Conservation (phyloP, 2,888 invertebrate genomes). For the Erannis defoliaria region DNA sequence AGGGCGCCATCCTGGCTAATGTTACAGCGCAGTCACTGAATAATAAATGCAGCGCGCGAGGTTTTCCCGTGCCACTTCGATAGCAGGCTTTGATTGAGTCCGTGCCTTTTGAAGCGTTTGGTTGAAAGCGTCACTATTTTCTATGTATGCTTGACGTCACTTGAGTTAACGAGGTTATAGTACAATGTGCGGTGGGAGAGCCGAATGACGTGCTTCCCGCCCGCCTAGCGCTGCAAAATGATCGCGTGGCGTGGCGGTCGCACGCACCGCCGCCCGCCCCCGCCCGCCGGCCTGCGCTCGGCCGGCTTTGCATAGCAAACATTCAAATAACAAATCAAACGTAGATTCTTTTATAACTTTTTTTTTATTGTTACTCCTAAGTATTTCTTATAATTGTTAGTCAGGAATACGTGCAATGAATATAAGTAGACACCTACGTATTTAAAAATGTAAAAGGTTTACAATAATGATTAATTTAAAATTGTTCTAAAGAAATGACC, state of each 20-base stretch:
- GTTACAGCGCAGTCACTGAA: slow-evolving; percentile 78
- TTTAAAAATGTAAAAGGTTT: no score
- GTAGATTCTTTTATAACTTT: slow-evolving; percentile 19
- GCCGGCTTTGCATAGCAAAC: slow-evolving; percentile 63
- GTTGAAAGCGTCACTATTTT: slow-evolving; percentile 57
- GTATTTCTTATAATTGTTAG: neutral
- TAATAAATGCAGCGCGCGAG: slow-evolving; percentile 81
- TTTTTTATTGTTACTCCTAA: neutral
- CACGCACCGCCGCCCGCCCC: slow-evolving; percentile 57
- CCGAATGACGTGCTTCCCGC: slow-evolving; percentile 72
- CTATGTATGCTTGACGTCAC: slow-evolving; percentile 75
- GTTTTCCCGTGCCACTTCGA: slow-evolving; percentile 57
- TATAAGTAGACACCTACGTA: no score
- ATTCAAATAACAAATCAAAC: slow-evolving; percentile 58
- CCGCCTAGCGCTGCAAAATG: slow-evolving; percentile 75
- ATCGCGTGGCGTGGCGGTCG: slow-evolving; percentile 79
- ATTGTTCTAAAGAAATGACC: no score
- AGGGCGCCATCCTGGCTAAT: slow-evolving; percentile 81
- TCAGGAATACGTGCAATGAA: neutral
- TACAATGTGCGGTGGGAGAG: slow-evolving; percentile 57
- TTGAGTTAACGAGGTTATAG: slow-evolving; percentile 76
- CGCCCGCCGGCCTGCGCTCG: slow-evolving; percentile 63
- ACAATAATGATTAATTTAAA: no score
- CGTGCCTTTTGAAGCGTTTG: slow-evolving; percentile 9
- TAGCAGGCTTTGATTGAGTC: slow-evolving; percentile 36